These are phyloP conservation scores for Astyanax mexicanus DNA, from an alignment of 2,797 vertebrate species.

Conservation along the genomic window DNA sequence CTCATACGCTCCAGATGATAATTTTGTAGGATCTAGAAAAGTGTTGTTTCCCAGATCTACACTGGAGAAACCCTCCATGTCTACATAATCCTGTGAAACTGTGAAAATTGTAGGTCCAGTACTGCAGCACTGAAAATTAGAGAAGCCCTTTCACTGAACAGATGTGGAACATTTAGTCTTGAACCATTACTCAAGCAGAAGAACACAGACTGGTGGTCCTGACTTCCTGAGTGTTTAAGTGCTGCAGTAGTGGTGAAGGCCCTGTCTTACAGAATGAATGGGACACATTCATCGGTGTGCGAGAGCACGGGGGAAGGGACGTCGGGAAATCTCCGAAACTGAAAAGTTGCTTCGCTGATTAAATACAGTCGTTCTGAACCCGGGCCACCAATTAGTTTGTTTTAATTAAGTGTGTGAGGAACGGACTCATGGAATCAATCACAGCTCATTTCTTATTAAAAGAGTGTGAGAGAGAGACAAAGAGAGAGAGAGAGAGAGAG, in stretches of 20 bases:
- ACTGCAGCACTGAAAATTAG: slow-evolving; percentile 5
- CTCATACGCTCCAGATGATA: neutral
- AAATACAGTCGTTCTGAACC: slow-evolving; percentile 56
- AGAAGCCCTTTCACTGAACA: slow-evolving; percentile 60
- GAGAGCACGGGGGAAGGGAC: slow-evolving; percentile 48
- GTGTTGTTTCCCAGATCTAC: neutral
- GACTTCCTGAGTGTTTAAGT: slow-evolving; percentile 57
- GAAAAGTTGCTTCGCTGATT: slow-evolving; percentile 59
- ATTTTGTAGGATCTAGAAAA: no score
- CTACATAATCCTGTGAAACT: neutral
- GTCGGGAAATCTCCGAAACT: slow-evolving; percentile 57
- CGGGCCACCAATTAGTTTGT: slow-evolving; percentile 64
- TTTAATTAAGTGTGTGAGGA: slow-evolving; percentile 71
- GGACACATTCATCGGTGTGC: slow-evolving; percentile 32
- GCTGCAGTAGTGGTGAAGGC: slow-evolving; percentile 10
- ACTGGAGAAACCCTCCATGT: neutral
- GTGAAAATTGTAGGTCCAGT: neutral
- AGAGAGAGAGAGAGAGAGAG: slow-evolving; percentile 15
- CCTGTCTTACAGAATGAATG: slow-evolving; percentile 45
- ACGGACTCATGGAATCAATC: slow-evolving; percentile 57
- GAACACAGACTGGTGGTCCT: slow-evolving; percentile 64
- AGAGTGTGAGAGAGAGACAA: slow-evolving; percentile 17
- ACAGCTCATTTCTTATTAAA: slow-evolving; percentile 48
- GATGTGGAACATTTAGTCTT: slow-evolving; percentile 56
- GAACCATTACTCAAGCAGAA: slow-evolving; percentile 68